Evolutionary conservation across 2,888 invertebrate genomes (phyloP).

Genomic region (Hipparchia sbordonii): DNA sequence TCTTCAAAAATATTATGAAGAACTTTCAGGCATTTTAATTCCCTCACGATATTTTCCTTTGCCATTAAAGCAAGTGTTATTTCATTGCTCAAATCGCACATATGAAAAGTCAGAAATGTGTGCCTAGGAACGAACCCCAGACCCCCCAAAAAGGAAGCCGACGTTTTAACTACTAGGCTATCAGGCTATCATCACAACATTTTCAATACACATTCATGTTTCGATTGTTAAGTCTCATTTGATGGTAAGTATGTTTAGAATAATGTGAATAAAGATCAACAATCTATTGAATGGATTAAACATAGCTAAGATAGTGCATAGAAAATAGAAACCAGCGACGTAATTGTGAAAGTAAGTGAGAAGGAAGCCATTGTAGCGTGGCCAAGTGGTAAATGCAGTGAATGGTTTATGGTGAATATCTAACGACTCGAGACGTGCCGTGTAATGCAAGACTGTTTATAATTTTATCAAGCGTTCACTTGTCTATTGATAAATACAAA

Average conservation of each 20-base stretch:
- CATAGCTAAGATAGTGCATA: constrained; percentile 36
- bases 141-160: too few relatives aligned
- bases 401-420: constrained; percentile 41
- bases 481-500: constrained; percentile 16
- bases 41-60: too few relatives aligned
- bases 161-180: too few relatives aligned
- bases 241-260: background rate
- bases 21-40: too few relatives aligned
- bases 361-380: constrained; percentile 64
- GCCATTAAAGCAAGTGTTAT: too few relatives aligned
- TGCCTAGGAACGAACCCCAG: too few relatives aligned
- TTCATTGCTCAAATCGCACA: too few relatives aligned
- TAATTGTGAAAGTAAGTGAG: constrained; percentile 76
- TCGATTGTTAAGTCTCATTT: background rate
- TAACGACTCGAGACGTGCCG: constrained; percentile 30
- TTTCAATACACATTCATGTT: background rate
- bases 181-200: too few relatives aligned
- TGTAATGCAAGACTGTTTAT: constrained; percentile 29
- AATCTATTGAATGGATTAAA: constrained; percentile 23
- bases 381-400: constrained; percentile 44
- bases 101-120: too few relatives aligned
- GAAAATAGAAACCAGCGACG: constrained; percentile 58
- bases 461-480: constrained; percentile 27
- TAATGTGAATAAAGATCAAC: constrained; percentile 14
- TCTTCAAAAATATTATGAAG: too few relatives aligned